Evolutionary conservation across 2,797 vertebrate species (phyloP).

Genomic region (Pseudomugil tenellus): DNA sequence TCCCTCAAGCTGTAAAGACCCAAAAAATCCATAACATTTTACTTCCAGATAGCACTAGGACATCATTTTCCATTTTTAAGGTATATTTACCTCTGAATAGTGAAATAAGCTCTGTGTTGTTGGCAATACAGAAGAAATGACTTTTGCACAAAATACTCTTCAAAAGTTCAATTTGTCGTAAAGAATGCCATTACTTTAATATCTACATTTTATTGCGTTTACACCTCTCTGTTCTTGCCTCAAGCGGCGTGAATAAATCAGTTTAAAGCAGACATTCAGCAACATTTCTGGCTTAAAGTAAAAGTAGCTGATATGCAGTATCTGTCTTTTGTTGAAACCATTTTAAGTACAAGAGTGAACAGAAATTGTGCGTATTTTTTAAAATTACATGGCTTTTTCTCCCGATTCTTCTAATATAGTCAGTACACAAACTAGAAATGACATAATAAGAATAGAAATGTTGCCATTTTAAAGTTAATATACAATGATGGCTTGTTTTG

Average conservation of each 20-base stretch:
- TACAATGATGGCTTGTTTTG: constrained; percentile 3
- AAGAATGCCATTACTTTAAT: neutral
- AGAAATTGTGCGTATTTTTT: constrained; percentile 25
- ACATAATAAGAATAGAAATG: constrained; percentile 5
- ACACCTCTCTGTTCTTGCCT: constrained; percentile 7
- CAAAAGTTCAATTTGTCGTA: neutral
- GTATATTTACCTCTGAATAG: neutral
- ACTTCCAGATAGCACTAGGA: no score
- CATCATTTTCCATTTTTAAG: neutral
- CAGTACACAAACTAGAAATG: constrained; percentile 8
- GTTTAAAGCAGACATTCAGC: constrained; percentile 29
- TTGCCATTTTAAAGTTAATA: constrained; percentile 15
- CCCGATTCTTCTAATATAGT: constrained; percentile 2
- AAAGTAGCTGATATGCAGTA: constrained; percentile 16
- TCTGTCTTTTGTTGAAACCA: constrained; percentile 17
- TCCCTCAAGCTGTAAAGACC: no score
- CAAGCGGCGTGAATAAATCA: neutral
- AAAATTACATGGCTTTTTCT: constrained; percentile 26
- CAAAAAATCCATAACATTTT: no score
- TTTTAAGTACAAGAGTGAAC: constrained; percentile 13
- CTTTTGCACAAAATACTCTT: neutral
- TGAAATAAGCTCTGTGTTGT: neutral
- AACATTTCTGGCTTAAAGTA: constrained; percentile 14
- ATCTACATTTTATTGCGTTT: constrained; percentile 8
- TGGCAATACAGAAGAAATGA: neutral